These are phyloP conservation scores for Silurus aristotelis DNA, from an alignment of 2,797 vertebrate genomes.

Conservation along the genomic window DNA sequence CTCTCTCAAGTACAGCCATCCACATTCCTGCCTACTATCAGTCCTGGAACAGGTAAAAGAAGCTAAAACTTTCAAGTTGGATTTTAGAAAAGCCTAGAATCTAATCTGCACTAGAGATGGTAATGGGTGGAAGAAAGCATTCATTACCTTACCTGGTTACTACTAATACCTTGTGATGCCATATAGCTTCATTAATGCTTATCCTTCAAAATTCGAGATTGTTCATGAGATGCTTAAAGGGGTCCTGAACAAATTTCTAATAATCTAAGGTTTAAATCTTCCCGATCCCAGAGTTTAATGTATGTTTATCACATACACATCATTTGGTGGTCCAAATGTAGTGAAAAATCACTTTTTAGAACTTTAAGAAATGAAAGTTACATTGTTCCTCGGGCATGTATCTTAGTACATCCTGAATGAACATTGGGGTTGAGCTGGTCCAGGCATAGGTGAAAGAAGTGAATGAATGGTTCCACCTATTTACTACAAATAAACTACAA, in stretches of 20 bases:
- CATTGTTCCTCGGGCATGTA: not conserved
- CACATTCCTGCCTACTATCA: not conserved
- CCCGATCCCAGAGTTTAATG: not conserved
- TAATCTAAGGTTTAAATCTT: not conserved
- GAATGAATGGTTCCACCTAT: not conserved
- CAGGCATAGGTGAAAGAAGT: not conserved
- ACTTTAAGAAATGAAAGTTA: not conserved
- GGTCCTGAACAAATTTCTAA: not conserved
- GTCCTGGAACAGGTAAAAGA: not conserved
- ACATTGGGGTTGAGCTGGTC: not conserved
- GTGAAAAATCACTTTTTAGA: not conserved
- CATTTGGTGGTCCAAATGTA: not conserved
- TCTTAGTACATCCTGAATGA: not conserved
- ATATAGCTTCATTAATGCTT: not conserved
- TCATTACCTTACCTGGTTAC: not conserved
- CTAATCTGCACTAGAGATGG: not conserved
- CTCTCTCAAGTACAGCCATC: not conserved
- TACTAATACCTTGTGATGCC: not conserved
- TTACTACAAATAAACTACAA: too few species aligned
- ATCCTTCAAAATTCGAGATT: not conserved
- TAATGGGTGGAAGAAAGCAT: constrained; percentile 2
- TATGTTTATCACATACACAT: not conserved
- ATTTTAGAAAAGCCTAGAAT: not conserved
- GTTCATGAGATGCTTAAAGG: not conserved
- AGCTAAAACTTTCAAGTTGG: not conserved